phyloP scores from a whole-genome alignment of 2,797 vertebrate species.

The Gymnothorax javanicus region DNA sequence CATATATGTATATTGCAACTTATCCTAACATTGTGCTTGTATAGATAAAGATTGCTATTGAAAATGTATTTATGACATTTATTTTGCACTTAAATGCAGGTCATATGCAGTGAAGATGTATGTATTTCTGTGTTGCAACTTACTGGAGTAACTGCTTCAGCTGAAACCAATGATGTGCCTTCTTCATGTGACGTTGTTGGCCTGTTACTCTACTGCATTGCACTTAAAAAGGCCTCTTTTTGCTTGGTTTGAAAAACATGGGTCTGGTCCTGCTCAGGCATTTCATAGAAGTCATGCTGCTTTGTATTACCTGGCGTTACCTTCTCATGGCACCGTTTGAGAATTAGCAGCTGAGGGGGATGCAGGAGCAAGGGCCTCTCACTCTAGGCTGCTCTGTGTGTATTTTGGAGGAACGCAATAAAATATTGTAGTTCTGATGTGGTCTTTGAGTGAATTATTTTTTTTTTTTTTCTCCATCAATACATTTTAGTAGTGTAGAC shows the following conservation, averaged over 20 bases:
- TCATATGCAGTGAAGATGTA: not conserved
- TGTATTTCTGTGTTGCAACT: not conserved
- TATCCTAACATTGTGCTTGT: not conserved
- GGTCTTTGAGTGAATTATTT: not conserved
- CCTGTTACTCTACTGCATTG: not conserved
- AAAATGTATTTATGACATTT: not conserved
- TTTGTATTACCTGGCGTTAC: not conserved
- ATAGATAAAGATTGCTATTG: not conserved
- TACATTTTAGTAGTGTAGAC: not conserved
- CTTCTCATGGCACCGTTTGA: not conserved
- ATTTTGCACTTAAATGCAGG: not conserved
- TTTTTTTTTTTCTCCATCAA: not conserved
- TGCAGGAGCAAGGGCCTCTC: not conserved
- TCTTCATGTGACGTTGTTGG: not conserved
- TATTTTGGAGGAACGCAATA: not conserved
- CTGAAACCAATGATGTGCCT: conserved; percentile 7
- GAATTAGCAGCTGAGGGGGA: not conserved
- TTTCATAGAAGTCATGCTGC: not conserved
- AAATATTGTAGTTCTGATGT: not conserved
- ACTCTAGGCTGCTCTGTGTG: not conserved
- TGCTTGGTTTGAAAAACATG: not conserved
- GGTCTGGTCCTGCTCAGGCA: not conserved
- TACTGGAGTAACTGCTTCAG: not conserved
- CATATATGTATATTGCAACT: not conserved
- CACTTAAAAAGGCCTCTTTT: not conserved